A percentile compares a stretch with the other conserved stretches of the same genome.
phyloP scores from a whole-genome alignment of 1,140 invertebrate species.

The Ephestia elutella region DNA sequence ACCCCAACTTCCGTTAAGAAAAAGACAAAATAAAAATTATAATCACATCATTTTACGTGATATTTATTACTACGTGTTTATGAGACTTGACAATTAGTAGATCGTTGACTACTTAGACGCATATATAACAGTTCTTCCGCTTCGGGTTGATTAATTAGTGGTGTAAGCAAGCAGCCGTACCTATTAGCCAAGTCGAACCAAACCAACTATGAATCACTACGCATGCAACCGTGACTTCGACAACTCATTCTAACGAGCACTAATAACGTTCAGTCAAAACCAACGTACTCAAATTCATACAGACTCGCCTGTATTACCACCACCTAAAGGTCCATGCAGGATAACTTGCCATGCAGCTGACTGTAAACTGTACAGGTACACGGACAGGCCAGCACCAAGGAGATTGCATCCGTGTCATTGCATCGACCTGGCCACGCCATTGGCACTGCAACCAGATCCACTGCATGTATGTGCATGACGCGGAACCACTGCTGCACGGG shows the following conservation, averaged over 20 bases:
- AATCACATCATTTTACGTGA: too few relatives aligned
- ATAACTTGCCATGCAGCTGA: too few relatives aligned
- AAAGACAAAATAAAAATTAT: too few relatives aligned
- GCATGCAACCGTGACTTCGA: constrained; percentile 4
- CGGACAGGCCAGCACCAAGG: constrained; percentile 7
- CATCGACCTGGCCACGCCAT: constrained; percentile 24
- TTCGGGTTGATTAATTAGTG: background rate
- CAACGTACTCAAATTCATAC: too few relatives aligned
- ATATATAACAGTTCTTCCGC: constrained; percentile 3
- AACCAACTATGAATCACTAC: constrained; percentile 2
- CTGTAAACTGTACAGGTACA: background rate
- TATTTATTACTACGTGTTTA: too few relatives aligned
- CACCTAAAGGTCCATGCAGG: too few relatives aligned
- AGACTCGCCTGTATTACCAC: too few relatives aligned
- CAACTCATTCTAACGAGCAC: constrained; percentile 1
- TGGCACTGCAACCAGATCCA: constrained; percentile 39
- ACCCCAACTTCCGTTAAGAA: too few relatives aligned
- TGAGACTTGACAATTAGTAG: background rate
- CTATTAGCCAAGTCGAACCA: background rate
- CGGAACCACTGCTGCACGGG: constrained; percentile 44
- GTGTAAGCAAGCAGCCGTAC: background rate
- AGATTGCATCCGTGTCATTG: constrained; percentile 29
- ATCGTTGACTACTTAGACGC: background rate
- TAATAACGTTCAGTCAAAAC: background rate
- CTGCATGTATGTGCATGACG: constrained; percentile 18